A percentile compares a stretch with the other conserved stretches of the same genome.
These are phyloP conservation scores for Oligia fasciuncula DNA, from an alignment of 2,888 invertebrate species.

Conservation along the genomic window DNA sequence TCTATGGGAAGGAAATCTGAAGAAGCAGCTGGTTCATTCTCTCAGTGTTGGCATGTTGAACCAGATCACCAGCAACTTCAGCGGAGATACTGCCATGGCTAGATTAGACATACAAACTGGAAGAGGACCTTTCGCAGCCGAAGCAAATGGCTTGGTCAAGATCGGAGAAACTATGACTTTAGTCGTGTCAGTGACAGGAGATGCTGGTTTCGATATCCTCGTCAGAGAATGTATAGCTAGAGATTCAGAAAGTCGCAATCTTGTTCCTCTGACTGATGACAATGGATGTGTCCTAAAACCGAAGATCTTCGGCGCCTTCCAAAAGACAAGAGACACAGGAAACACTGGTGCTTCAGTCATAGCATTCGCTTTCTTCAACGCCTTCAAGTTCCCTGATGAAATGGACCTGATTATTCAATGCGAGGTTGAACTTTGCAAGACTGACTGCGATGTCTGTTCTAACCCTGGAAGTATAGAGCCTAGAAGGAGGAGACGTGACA, in stretches of 20 bases:
- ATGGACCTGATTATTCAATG: constrained; percentile 96
- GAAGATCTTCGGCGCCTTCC: constrained; percentile 95
- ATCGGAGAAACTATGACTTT: constrained; percentile 95
- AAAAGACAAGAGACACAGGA: constrained; percentile 93
- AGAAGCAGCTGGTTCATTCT: constrained; percentile 93
- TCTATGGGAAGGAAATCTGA: constrained; percentile 95
- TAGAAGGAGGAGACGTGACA: constrained; percentile 83
- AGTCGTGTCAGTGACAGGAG: constrained; percentile 94
- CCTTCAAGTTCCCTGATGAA: constrained; percentile 95
- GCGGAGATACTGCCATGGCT: constrained; percentile 95
- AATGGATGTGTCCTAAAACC: constrained; percentile 94
- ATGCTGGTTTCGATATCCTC: constrained; percentile 94
- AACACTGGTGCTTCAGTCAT: constrained; percentile 93
- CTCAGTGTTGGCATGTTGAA: constrained; percentile 94
- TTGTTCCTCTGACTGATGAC: constrained; percentile 93
- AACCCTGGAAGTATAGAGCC: constrained; percentile 91
- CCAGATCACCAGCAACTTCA: constrained; percentile 95
- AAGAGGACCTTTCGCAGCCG: constrained; percentile 93
- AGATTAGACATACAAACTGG: constrained; percentile 94
- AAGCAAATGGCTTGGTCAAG: constrained; percentile 94
- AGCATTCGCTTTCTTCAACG: constrained; percentile 94
- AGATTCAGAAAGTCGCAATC: constrained; percentile 92
- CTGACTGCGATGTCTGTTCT: constrained; percentile 93
- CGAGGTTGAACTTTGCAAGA: constrained; percentile 95
- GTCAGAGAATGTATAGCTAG: constrained; percentile 94